phyloP scores from a whole-genome alignment of 2,113 vertebrate species.

The Gracilinanus agilis region DNA sequence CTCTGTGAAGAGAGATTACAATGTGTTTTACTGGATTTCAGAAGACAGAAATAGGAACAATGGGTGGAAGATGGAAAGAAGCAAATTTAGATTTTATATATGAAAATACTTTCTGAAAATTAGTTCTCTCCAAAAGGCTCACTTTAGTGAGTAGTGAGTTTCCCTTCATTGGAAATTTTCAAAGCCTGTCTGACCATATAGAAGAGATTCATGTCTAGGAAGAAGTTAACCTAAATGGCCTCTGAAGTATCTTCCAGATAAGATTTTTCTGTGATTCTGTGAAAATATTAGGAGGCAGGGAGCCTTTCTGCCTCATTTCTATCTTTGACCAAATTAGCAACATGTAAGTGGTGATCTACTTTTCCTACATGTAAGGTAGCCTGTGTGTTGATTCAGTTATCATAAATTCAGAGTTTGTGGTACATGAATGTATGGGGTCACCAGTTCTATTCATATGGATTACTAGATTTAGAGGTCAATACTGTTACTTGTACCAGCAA shows the following conservation, averaged over 20 bases:
- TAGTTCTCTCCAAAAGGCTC: not conserved
- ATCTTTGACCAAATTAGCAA: not conserved
- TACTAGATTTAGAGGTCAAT: not conserved
- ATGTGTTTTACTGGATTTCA: not conserved
- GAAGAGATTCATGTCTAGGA: no score
- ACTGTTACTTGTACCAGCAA: not conserved
- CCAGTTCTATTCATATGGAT: not conserved
- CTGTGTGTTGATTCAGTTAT: not conserved
- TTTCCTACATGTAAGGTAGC: not conserved
- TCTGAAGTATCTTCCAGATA: not conserved
- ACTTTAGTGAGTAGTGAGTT: not conserved
- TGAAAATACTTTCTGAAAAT: not conserved
- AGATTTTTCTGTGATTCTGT: not conserved
- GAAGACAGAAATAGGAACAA: not conserved
- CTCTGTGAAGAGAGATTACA: not conserved
- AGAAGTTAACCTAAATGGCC: not conserved
- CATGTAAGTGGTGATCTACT: not conserved
- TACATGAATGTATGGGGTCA: not conserved
- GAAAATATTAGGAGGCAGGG: not conserved
- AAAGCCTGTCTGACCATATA: not conserved
- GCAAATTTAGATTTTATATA: not conserved
- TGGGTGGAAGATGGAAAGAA: not conserved
- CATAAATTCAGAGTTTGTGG: not conserved
- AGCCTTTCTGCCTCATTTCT: not conserved
- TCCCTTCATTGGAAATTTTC: not conserved